Conservation (phyloP, 2,888 invertebrate genomes). For the Pharmacophagus antenor region DNA sequence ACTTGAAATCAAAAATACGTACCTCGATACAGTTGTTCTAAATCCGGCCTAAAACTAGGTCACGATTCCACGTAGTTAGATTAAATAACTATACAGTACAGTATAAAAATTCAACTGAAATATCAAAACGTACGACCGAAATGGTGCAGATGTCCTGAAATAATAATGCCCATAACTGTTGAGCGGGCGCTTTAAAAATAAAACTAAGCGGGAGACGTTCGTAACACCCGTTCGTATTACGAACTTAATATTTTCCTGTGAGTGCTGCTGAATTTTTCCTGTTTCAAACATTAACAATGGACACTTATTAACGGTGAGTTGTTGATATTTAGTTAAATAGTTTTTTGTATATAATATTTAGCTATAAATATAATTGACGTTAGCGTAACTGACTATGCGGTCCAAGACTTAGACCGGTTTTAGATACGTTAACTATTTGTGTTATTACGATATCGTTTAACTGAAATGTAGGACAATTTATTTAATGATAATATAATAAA, state of each 20-base stretch:
- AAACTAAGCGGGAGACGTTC: constrained; percentile 69
- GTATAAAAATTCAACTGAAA: constrained; percentile 43
- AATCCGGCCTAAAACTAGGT: constrained; percentile 51
- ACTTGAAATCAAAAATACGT: constrained; percentile 21
- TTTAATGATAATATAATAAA: neutral
- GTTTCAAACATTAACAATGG: neutral
- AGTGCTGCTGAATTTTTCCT: constrained; percentile 20
- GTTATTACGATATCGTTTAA: neutral
- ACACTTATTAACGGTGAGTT: constrained; percentile 11
- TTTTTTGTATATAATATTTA: neutral
- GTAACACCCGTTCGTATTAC: constrained; percentile 60
- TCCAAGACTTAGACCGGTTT: neutral
- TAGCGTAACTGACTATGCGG: neutral
- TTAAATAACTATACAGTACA: constrained; percentile 41
- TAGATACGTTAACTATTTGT: neutral
- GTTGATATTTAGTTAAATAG: neutral
- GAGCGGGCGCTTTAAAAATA: constrained; percentile 64
- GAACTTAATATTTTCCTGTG: constrained; percentile 41
- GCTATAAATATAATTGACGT: neutral
- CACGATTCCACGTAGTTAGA: constrained; percentile 46
- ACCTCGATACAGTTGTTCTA: constrained; percentile 28
- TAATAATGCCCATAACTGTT: constrained; percentile 66
- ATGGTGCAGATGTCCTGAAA: constrained; percentile 60
- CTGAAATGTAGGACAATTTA: neutral
- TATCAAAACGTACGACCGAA: constrained; percentile 45